Percentiles rank a stretch among this genome's conserved stretches.
phyloP scores from a whole-genome alignment of 2,113 vertebrate genomes.

The Mesitornis unicolor region DNA sequence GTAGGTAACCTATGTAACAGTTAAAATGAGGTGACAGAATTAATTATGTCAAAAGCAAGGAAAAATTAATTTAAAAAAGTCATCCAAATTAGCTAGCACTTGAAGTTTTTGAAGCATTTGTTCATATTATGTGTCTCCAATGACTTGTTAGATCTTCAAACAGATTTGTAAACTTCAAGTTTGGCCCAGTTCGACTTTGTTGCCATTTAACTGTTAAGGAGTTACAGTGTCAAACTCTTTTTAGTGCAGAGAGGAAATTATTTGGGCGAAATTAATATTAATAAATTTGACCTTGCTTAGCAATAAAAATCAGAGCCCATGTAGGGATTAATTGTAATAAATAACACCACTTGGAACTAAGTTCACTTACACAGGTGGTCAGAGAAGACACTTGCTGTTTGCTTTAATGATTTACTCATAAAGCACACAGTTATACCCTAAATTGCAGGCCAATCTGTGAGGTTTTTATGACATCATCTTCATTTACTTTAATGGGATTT shows the following conservation, averaged over 20 bases:
- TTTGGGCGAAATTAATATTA: background rate
- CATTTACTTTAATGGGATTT: background rate
- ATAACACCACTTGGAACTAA: background rate
- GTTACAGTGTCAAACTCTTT: background rate
- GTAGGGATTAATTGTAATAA: background rate
- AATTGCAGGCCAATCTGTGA: background rate
- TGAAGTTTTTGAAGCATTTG: background rate
- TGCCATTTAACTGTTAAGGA: background rate
- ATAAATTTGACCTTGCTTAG: background rate
- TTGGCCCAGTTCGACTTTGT: background rate
- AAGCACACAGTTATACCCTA: background rate
- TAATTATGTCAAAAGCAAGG: background rate
- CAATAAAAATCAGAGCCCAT: accelerated
- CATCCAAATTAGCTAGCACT: background rate
- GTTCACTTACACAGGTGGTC: background rate
- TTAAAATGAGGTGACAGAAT: background rate
- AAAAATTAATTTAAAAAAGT: background rate
- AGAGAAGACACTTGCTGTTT: background rate
- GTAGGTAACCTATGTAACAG: background rate
- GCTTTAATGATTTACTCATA: background rate
- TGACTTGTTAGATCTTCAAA: background rate
- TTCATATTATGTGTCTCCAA: background rate
- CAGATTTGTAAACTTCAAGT: background rate
- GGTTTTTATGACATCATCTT: background rate
- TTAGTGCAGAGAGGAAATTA: background rate